Percentiles rank a stretch among this genome's conserved stretches.
Evolutionary conservation across 2,113 vertebrate genomes (phyloP).

Genomic region (Otus sunia): DNA sequence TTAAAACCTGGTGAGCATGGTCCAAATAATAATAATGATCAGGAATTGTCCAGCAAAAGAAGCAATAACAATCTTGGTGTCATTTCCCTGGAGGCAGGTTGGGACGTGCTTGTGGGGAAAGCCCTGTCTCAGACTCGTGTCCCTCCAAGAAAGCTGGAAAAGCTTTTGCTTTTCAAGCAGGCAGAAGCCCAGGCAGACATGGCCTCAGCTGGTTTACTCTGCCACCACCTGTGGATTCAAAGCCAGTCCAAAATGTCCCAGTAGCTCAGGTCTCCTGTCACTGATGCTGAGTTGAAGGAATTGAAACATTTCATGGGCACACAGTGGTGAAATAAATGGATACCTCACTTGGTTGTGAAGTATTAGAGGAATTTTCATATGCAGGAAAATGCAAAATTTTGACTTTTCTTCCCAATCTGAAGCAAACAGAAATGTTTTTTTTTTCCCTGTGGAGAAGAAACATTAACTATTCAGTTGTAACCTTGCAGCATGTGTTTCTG

Average conservation of each 20-base stretch:
- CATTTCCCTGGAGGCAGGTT: rapidly evolving
- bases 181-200: background rate
- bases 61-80: rapidly evolving
- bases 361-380: rapidly evolving
- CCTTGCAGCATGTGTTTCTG: rapidly evolving
- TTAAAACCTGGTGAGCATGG: background rate
- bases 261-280: background rate
- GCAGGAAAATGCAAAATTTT: background rate
- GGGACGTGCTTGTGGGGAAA: background rate
- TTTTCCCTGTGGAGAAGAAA: background rate
- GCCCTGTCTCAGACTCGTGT: rapidly evolving
- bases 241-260: background rate
- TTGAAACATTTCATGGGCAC: rapidly evolving
- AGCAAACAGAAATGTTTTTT: background rate
- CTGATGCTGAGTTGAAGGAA: background rate
- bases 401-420: background rate
- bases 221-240: background rate
- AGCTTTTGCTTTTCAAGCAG: background rate
- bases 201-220: background rate
- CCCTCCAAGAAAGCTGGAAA: background rate
- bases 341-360: background rate
- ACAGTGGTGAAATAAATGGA: rapidly evolving
- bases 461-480: background rate
- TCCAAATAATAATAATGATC: background rate
- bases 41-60: background rate